Evolutionary conservation across 1,140 invertebrate genomes (phyloP), one percentile per base, ranked within the genome.

Genomic region (Dolichoris vasculosae): DNA sequence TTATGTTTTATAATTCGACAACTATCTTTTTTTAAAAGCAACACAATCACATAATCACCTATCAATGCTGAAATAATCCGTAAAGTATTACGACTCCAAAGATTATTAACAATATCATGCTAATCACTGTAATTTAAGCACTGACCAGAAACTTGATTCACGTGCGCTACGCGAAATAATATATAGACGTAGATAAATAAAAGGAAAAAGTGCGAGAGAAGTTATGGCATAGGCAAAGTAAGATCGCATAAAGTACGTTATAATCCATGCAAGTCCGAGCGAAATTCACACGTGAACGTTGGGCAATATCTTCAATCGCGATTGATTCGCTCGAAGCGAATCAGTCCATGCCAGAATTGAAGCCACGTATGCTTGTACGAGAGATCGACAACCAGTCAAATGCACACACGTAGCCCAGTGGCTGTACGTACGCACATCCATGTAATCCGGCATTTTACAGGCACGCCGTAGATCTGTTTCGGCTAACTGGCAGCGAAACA

Each of bases 401-500:
- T 35, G 15, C 67, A 69, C 15, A 13, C 30, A 35, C 0, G 8
- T 30, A 23, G 43, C 8, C 35, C 35, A 15, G 59, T 23, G 46
- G 67, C 30, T 7, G 9, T 55, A 38, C 2, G 43, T 48, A 4
- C 2, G 73, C 63, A 15, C 4, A 17, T 46, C 9, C n/a, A 32
- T 43, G 43, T 73, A 73, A 82, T 51, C 67, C n/a, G 67, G 51
- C 11, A 40, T 83, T 83, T 59, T 17, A 38, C 40, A 1, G 26
- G 55, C n/a, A 59, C 15, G 51, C n/a, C n/a, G 26, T 13, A 3
- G 8, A 67, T 78, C 76, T 63, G 26, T 83, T 84, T 77, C 71
- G 87, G 86, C 82, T 86, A 40, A 87, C 82, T 76, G 86, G 71
- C 87, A 83, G 84, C 83, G 82, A 88, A 87, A 89, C 87, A 87